These are phyloP conservation scores for Leptobrachium ailaonicum DNA, from an alignment of 2,113 vertebrate species.

Conservation along the genomic window DNA sequence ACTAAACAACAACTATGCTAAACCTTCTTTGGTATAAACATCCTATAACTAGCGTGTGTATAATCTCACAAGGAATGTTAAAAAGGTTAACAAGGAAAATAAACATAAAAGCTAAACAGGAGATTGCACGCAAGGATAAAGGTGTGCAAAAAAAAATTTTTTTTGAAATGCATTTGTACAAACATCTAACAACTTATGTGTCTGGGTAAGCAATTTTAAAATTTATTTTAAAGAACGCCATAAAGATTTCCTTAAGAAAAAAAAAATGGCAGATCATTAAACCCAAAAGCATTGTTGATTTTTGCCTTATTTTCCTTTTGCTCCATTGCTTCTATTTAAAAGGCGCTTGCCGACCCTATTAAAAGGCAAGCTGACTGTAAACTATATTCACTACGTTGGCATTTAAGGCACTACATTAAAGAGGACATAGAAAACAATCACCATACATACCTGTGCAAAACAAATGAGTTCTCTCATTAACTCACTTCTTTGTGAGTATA, in stretches of 20 bases:
- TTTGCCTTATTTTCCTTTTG: constrained; percentile 36
- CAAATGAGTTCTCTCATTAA: constrained; percentile 71
- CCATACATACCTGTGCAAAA: constrained; percentile 88
- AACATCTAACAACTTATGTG: constrained; percentile 65
- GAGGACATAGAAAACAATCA: constrained; percentile 73
- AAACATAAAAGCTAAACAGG: constrained; percentile 60
- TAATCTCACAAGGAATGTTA: constrained; percentile 66
- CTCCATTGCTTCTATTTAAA: constrained; percentile 51
- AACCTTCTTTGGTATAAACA: constrained; percentile 82
- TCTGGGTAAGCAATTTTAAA: constrained; percentile 50
- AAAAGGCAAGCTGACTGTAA: constrained; percentile 85
- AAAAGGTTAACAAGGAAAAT: constrained; percentile 50
- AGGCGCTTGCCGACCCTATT: constrained; percentile 78
- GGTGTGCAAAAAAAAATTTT: neutral
- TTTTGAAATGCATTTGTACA: constrained; percentile 60
- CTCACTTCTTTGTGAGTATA: constrained; percentile 54
- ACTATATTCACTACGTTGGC: constrained; percentile 82
- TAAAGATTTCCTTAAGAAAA: constrained; percentile 1
- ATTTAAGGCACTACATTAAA: constrained; percentile 85
- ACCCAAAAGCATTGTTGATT: constrained; percentile 8
- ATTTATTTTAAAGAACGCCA: constrained; percentile 1
- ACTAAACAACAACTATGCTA: constrained; percentile 59
- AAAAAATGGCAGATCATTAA: constrained; percentile 14
- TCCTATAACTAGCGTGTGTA: constrained; percentile 66
- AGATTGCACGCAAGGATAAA: constrained; percentile 66